Conservation (phyloP, 2,888 invertebrate genomes). For the Crioceris asparagi region DNA sequence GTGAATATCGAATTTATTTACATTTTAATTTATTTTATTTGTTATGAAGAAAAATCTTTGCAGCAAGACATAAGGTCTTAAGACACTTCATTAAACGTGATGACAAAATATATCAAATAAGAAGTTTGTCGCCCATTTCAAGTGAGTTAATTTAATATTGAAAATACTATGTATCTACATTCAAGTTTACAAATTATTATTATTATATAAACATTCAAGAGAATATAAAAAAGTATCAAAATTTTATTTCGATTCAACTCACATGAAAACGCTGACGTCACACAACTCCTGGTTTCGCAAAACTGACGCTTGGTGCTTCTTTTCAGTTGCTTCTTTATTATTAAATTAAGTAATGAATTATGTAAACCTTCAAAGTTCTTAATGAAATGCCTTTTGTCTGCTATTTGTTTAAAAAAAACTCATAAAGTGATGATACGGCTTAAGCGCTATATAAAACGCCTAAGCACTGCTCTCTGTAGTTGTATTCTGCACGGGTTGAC, state of each 20-base stretch:
- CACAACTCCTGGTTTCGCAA: slow-evolving; percentile 11
- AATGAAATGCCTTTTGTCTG: slow-evolving; percentile 41
- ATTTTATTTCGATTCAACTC: slow-evolving; percentile 24
- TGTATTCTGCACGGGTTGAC: slow-evolving; percentile 49
- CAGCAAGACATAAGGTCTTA: slow-evolving; percentile 40
- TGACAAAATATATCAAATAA: slow-evolving; percentile 14
- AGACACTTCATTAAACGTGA: slow-evolving; percentile 36
- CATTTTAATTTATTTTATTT: slow-evolving; percentile 30
- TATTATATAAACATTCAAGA: slow-evolving; percentile 27
- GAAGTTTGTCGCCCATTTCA: slow-evolving; percentile 27
- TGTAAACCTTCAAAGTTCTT: too few relatives aligned
- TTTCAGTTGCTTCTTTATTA: not conserved
- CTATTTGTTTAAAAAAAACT: slow-evolving; percentile 36
- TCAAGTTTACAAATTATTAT: slow-evolving; percentile 26
- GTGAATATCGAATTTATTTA: slow-evolving; percentile 29
- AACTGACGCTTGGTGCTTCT: not conserved
- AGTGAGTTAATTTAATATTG: slow-evolving; percentile 18
- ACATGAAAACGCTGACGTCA: slow-evolving; percentile 21
- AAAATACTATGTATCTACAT: too few relatives aligned
- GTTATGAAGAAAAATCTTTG: slow-evolving; percentile 36
- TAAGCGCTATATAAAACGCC: slow-evolving; percentile 26
- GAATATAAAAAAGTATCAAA: slow-evolving; percentile 37
- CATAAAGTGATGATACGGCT: slow-evolving; percentile 37
- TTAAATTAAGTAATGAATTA: too few relatives aligned
- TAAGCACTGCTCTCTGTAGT: slow-evolving; percentile 52